phyloP scores from a whole-genome alignment of 1,140 invertebrate species.

The Cotesia chilonis region DNA sequence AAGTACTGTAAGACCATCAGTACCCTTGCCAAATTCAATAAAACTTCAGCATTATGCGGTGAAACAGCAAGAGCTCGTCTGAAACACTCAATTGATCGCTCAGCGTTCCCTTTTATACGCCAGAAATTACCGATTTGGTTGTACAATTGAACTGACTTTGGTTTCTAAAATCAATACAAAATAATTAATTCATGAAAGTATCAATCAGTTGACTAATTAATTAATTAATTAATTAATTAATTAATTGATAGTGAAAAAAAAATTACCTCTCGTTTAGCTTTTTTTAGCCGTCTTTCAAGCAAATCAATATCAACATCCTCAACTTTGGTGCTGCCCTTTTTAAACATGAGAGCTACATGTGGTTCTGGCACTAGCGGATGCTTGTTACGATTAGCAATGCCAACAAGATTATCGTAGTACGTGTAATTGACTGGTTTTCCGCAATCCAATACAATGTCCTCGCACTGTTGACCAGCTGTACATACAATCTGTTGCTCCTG shows the following conservation, averaged over 20 bases:
- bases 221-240: conserved; percentile 30
- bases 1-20: conserved; percentile 86
- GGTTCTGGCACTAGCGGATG: conserved; percentile 75
- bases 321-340: conserved; percentile 73
- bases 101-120: conserved; percentile 85
- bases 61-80: conserved; percentile 83
- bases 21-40: conserved; percentile 85
- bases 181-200: conserved; percentile 1
- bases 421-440: conserved; percentile 88
- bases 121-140: conserved; percentile 91
- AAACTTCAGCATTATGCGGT: conserved; percentile 85
- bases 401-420: conserved; percentile 86
- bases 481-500: conserved; percentile 51
- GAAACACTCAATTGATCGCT: conserved; percentile 88
- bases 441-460: conserved; percentile 80
- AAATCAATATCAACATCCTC: conserved; percentile 81
- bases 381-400: conserved; percentile 77
- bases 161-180: conserved; percentile 70
- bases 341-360: conserved; percentile 80
- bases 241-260: conserved; percentile 33
- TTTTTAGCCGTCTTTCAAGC: conserved; percentile 79
- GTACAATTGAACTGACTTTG: conserved; percentile 84
- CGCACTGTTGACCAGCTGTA: conserved; percentile 56
- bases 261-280: conserved; percentile 78
- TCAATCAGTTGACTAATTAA: conserved; percentile 5